phyloP scores from a whole-genome alignment of 64 coral and sea anemone genomes.

The Hydrozoanthus tunicans region DNA sequence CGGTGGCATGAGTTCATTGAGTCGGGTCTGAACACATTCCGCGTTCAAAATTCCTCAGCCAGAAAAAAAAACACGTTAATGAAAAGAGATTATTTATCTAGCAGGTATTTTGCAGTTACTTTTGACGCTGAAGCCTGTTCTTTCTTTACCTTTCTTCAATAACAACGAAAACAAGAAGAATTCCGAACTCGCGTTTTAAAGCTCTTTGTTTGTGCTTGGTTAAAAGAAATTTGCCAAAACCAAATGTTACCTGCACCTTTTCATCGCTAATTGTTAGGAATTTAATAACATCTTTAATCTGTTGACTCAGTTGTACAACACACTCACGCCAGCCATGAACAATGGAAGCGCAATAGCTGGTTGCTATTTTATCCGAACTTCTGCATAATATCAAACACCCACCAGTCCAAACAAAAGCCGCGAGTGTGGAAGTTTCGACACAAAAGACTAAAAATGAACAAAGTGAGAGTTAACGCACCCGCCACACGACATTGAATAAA shows the following conservation, averaged over 20 bases:
- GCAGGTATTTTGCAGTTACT: no score
- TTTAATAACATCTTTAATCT: slow-evolving; percentile 56
- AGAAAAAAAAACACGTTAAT: background rate
- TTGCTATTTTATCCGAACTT: slow-evolving; percentile 44
- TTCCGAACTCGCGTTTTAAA: background rate
- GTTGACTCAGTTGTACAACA: slow-evolving; percentile 6
- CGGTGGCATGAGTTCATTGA: no score
- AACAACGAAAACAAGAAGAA: slow-evolving; percentile 9
- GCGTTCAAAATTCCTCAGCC: background rate
- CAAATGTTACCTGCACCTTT: slow-evolving; percentile 31
- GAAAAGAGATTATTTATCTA: background rate
- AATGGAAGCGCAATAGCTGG: background rate
- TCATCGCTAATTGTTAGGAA: slow-evolving; percentile 20
- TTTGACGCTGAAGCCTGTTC: background rate
- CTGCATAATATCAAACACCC: slow-evolving; percentile 1
- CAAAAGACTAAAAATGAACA: slow-evolving; percentile 37
- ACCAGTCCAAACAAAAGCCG: slow-evolving; percentile 44
- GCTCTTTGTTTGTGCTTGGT: slow-evolving; percentile 32
- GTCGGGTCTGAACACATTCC: background rate
- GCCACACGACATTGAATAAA: slow-evolving; percentile 29
- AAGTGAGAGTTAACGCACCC: slow-evolving; percentile 1
- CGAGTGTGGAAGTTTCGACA: slow-evolving; percentile 19
- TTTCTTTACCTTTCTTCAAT: background rate
- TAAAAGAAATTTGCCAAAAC: slow-evolving; percentile 44
- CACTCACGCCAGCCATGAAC: background rate